phyloP scores from a whole-genome alignment of 2,888 invertebrate genomes.

The Stenurella melanura region DNA sequence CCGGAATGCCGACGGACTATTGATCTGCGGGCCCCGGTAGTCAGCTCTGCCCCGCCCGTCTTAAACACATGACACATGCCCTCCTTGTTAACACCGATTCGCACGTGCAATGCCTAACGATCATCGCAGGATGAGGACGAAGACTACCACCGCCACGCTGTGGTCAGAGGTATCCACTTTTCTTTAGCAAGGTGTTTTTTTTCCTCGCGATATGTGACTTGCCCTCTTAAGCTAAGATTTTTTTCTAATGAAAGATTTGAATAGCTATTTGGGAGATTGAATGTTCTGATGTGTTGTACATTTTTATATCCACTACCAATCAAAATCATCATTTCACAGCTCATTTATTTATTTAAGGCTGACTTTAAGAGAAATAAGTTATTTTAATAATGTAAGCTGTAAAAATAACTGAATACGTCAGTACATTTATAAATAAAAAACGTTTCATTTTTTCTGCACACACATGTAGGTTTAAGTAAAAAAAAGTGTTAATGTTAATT shows the following conservation, averaged over 20 bases:
- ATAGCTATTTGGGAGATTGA: background rate
- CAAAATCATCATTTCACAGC: no score
- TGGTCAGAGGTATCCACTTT: slow-evolving; percentile 8
- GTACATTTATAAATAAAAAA: no score
- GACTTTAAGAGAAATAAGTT: no score
- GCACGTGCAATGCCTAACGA: slow-evolving; percentile 58
- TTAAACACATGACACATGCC: slow-evolving; percentile 61
- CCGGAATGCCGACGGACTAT: slow-evolving; percentile 52
- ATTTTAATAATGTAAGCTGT: no score
- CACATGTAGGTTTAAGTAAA: no score
- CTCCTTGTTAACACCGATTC: slow-evolving; percentile 61
- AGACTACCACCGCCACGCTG: slow-evolving; percentile 1
- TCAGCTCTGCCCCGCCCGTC: slow-evolving; percentile 59
- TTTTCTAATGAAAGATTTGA: background rate
- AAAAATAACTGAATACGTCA: no score
- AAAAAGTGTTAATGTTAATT: no score
- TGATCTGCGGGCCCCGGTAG: slow-evolving; percentile 53
- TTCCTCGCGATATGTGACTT: background rate
- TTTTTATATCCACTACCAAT: no score
- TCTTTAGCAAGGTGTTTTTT: background rate
- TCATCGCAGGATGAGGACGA: slow-evolving; percentile 44
- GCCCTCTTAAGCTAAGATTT: background rate
- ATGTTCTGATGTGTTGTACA: background rate
- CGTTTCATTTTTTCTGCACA: no score
- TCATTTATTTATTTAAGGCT: no score